Evolutionary conservation across 2,888 invertebrate species (phyloP).

Genomic region (Cotesia congregata): DNA sequence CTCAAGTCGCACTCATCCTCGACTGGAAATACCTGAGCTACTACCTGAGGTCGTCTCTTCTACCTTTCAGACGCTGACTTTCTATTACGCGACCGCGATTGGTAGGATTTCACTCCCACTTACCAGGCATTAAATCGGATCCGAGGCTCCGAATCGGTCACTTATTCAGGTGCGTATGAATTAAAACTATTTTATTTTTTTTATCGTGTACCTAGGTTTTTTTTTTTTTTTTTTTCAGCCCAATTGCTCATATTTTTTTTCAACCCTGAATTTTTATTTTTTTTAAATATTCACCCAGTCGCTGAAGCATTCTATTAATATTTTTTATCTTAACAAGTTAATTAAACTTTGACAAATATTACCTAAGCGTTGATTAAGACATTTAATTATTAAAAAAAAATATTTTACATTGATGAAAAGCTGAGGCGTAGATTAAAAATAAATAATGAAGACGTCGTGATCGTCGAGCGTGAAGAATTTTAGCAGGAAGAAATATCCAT

Average conservation of each 20-base stretch:
- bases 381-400: not conserved
- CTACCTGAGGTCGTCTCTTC: constrained; percentile 52
- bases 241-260: not conserved
- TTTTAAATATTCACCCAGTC: no score
- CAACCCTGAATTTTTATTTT: not conserved
- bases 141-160: constrained; percentile 24
- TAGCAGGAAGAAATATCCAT: constrained; percentile 7
- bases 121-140: constrained; percentile 5
- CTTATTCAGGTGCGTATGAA: constrained; percentile 38
- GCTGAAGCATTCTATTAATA: no score
- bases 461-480: constrained; percentile 29
- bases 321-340: no score
- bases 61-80: constrained; percentile 39
- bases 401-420: not conserved
- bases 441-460: constrained; percentile 11
- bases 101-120: constrained; percentile 33
- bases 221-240: not conserved
- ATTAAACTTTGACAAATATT: no score
- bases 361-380: not conserved
- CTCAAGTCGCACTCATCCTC: constrained; percentile 65
- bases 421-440: not conserved
- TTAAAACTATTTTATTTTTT: constrained; percentile 7
- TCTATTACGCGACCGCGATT: constrained; percentile 36
- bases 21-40: constrained; percentile 64
- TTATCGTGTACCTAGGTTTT: not conserved